Conservation (phyloP, 2,888 invertebrate genomes). For the Petrolisthes manimaculis region DNA sequence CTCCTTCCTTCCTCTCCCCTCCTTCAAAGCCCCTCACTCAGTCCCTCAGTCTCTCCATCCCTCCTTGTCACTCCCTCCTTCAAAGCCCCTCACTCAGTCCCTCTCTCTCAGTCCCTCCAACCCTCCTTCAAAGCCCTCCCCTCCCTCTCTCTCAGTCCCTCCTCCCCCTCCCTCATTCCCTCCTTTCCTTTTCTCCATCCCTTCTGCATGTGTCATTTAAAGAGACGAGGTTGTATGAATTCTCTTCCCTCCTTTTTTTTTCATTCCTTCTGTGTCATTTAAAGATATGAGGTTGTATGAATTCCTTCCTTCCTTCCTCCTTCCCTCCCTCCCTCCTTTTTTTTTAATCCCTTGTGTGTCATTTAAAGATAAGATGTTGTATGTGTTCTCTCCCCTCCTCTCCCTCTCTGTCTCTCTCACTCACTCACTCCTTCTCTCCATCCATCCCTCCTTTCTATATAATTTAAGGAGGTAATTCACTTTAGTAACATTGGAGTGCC, state of each 20-base stretch:
- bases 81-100: neutral
- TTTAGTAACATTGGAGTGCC: neutral
- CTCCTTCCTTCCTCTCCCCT: neutral
- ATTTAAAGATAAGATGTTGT: neutral
- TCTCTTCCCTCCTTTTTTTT: neutral
- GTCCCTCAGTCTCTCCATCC: neutral
- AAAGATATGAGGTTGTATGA: no score
- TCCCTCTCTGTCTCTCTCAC: neutral
- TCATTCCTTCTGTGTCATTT: neutral
- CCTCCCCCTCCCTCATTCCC: neutral
- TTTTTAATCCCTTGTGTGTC: neutral
- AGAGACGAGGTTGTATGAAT: neutral
- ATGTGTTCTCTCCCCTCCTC: neutral
- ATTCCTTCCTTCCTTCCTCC: neutral
- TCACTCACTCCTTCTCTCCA: neutral
- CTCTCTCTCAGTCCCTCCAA: neutral
- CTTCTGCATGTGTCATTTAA: neutral
- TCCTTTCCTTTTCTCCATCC: slow-evolving; percentile 3
- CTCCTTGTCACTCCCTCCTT: neutral
- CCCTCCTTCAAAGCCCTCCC: neutral
- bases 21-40: neutral
- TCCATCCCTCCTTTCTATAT: neutral
- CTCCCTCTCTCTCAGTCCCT: neutral
- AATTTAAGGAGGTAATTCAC: neutral
- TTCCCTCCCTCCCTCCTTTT: neutral